Evolutionary conservation across 2,113 vertebrate species (phyloP).

Genomic region (Corydoras maculifer): DNA sequence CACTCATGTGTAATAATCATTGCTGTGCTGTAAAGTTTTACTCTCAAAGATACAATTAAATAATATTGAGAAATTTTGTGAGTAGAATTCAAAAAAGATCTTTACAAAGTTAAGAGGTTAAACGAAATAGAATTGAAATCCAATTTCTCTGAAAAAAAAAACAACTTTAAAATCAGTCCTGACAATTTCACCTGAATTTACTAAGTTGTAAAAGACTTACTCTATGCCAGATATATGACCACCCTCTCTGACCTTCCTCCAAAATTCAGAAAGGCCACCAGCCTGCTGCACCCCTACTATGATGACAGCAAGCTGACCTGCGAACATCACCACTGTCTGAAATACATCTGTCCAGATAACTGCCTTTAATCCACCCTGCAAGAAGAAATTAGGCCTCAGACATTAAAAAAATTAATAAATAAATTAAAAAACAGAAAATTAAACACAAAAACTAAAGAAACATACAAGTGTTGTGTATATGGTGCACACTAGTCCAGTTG

Average conservation of each 20-base stretch:
- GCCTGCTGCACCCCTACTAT: conserved; percentile 72
- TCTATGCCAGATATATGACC: conserved; percentile 72
- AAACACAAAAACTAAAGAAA: not conserved
- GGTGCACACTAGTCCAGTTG: conserved; percentile 80
- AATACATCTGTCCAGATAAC: conserved; percentile 88
- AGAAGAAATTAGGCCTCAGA: not conserved
- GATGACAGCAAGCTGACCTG: conserved; percentile 78
- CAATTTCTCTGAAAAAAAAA: too few relatives aligned
- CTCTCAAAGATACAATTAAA: too few relatives aligned
- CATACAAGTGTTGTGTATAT: conserved; percentile 82
- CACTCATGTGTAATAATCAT: too few relatives aligned
- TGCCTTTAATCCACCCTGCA: conserved; percentile 79
- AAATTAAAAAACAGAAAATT: not conserved
- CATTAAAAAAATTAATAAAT: not conserved
- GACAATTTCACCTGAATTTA: too few relatives aligned
- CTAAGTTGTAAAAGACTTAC: conserved; percentile 50
- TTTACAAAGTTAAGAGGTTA: too few relatives aligned
- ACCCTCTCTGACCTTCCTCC: conserved; percentile 67
- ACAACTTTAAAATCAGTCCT: too few relatives aligned
- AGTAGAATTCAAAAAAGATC: too few relatives aligned
- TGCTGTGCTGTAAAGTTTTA: too few relatives aligned
- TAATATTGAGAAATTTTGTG: too few relatives aligned
- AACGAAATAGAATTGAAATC: too few relatives aligned
- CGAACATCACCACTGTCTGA: conserved; percentile 81
- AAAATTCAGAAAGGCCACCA: conserved; percentile 73